Conservation (phyloP, 2,113 vertebrate genomes). For the Notarius lentiginosus region DNA sequence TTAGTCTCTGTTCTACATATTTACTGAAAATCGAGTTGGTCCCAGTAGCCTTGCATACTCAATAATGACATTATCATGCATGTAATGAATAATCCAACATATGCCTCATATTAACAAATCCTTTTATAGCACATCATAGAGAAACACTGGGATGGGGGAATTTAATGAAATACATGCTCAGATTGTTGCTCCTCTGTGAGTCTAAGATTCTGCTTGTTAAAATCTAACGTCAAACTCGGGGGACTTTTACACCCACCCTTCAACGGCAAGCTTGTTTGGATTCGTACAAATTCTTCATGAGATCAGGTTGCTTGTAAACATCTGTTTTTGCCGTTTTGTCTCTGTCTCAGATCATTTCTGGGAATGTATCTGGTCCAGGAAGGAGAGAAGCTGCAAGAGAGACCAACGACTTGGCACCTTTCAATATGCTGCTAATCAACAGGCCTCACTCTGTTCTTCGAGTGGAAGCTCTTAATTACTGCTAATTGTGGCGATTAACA, state of each 20-base stretch:
- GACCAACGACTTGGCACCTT: conserved; percentile 37
- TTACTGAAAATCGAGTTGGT: conserved; percentile 39
- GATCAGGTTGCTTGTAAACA: neutral
- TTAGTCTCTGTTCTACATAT: conserved; percentile 37
- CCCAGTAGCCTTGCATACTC: conserved; percentile 42
- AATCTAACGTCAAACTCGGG: conserved; percentile 18
- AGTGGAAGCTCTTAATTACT: conserved; percentile 81
- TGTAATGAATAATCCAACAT: conserved; percentile 55
- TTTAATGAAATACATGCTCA: conserved; percentile 45
- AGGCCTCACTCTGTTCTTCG: conserved; percentile 31
- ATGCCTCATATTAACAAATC: conserved; percentile 53
- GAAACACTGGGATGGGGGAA: conserved; percentile 38
- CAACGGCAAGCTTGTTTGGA: conserved; percentile 11
- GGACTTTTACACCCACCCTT: conserved; percentile 24
- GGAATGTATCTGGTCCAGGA: neutral
- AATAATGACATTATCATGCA: conserved; percentile 56
- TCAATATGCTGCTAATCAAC: conserved; percentile 55
- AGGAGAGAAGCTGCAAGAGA: conserved; percentile 8
- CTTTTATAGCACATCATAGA: conserved; percentile 48
- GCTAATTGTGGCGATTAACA: conserved; percentile 87
- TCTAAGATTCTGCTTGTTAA: conserved; percentile 37
- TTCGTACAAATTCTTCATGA: neutral
- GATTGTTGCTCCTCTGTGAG: conserved; percentile 34
- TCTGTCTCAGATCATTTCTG: neutral
- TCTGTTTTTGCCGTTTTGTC: neutral